These are phyloP conservation scores for Rhynchophorus ferrugineus DNA, from an alignment of 1,140 invertebrate genomes.

Conservation along the genomic window DNA sequence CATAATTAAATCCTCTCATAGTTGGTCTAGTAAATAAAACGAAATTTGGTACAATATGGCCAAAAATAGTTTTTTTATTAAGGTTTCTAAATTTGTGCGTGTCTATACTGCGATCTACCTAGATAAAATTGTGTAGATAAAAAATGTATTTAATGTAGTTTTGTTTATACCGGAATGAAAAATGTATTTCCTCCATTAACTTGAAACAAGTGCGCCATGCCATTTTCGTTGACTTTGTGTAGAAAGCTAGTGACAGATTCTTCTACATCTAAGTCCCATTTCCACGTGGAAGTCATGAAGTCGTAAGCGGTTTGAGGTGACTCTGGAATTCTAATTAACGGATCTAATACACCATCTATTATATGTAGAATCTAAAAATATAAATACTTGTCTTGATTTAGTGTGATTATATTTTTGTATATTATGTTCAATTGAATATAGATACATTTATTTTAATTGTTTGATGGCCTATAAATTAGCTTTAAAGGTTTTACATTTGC, in stretches of 20 bases:
- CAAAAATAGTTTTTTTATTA: slow-evolving; percentile 73
- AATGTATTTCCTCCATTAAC: slow-evolving; percentile 69
- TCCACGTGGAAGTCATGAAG: slow-evolving; percentile 52
- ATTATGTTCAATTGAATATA: too few relatives aligned
- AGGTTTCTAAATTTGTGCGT: slow-evolving; percentile 44
- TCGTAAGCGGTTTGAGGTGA: slow-evolving; percentile 50
- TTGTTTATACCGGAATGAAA: slow-evolving; percentile 71
- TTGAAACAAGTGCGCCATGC: slow-evolving; percentile 34
- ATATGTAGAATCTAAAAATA: slow-evolving; percentile 53
- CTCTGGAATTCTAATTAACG: slow-evolving; percentile 46
- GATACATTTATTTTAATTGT: too few relatives aligned
- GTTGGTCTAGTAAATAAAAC: slow-evolving; percentile 77
- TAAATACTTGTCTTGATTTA: too few relatives aligned
- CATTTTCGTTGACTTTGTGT: slow-evolving; percentile 14
- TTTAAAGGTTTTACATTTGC: too few relatives aligned
- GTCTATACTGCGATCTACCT: slow-evolving; percentile 64
- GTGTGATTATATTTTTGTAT: too few relatives aligned
- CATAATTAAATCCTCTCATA: slow-evolving; percentile 54
- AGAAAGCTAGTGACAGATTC: slow-evolving; percentile 11
- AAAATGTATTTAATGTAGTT: neutral
- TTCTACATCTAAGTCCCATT: slow-evolving; percentile 5
- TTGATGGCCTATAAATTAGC: too few relatives aligned
- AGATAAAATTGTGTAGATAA: neutral
- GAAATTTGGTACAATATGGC: slow-evolving; percentile 73
- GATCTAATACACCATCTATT: slow-evolving; percentile 69